These are phyloP conservation scores for Brienomyrus longianalis DNA, from an alignment of 2,113 vertebrate genomes.

Conservation along the genomic window DNA sequence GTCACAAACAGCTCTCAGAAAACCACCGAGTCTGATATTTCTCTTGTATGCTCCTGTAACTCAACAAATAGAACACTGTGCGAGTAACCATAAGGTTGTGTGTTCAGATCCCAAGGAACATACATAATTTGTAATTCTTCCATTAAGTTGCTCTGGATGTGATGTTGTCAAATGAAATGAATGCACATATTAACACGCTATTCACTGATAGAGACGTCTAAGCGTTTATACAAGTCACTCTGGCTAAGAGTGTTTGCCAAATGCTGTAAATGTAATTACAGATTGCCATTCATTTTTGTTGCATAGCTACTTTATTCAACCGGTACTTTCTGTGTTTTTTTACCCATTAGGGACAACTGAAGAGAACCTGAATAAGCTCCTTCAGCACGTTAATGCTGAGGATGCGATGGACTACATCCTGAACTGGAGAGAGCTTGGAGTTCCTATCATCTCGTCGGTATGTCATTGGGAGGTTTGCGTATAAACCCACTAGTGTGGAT, in stretches of 20 bases:
- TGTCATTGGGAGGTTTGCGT: neutral
- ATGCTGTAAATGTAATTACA: neutral
- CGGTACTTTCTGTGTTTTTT: slow-evolving; percentile 9
- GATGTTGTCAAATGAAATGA: too few species aligned
- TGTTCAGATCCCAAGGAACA: too few species aligned
- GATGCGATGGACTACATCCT: slow-evolving; percentile 79
- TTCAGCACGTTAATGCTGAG: slow-evolving; percentile 89
- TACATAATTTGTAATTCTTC: too few species aligned
- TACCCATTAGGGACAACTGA: slow-evolving; percentile 78
- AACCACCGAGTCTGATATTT: neutral
- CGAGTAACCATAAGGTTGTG: too few species aligned
- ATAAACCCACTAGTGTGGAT: neutral
- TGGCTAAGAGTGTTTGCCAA: neutral
- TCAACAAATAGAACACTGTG: too few species aligned
- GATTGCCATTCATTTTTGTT: neutral
- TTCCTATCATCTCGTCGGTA: slow-evolving; percentile 69
- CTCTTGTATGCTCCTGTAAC: too few species aligned
- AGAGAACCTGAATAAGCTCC: slow-evolving; percentile 89
- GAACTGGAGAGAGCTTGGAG: slow-evolving; percentile 88
- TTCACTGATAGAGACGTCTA: too few species aligned
- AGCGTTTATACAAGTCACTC: too few species aligned
- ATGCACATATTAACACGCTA: too few species aligned
- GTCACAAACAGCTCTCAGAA: neutral
- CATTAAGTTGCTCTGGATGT: too few species aligned
- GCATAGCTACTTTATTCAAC: too few species aligned